Percentiles rank a stretch among this genome's conserved stretches.
Evolutionary conservation across 2,888 invertebrate genomes (phyloP).

Genomic region (Arrhopalites spinosus): DNA sequence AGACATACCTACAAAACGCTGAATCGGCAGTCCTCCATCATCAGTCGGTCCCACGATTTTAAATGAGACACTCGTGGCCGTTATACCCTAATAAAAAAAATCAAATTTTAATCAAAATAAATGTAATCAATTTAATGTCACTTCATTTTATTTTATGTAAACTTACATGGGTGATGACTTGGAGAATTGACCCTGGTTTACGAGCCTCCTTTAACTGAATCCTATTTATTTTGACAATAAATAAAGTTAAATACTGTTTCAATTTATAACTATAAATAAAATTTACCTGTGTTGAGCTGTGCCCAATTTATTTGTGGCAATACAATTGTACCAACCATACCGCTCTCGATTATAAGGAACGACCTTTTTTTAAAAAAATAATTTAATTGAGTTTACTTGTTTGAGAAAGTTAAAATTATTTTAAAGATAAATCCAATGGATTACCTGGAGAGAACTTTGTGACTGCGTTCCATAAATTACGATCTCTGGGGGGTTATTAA

Average conservation of each 20-base stretch:
- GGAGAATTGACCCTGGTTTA: constrained; percentile 69
- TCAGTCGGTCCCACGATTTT: constrained; percentile 75
- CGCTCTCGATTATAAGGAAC: constrained; percentile 69
- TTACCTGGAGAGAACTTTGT: constrained; percentile 67
- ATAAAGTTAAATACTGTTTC: too few relatives aligned
- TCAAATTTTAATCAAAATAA: too few relatives aligned
- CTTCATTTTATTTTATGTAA: too few relatives aligned
- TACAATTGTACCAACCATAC: constrained; percentile 79
- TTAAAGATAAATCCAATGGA: constrained; percentile 4
- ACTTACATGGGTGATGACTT: constrained; percentile 67
- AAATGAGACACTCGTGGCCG: constrained; percentile 67
- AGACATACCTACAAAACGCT: too few relatives aligned
- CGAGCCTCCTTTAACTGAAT: constrained; percentile 76
- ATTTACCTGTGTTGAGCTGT: constrained; percentile 63
- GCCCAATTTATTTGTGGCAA: constrained; percentile 76
- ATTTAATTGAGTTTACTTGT: constrained; percentile 24
- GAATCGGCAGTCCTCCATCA: constrained; percentile 75
- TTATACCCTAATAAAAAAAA: too few relatives aligned
- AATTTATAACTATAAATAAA: too few relatives aligned
- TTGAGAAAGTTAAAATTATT: neutral
- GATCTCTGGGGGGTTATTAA: constrained; percentile 63
- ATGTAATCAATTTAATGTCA: too few relatives aligned
- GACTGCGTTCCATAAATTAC: constrained; percentile 72
- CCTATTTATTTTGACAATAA: constrained; percentile 52
- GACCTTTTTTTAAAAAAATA: constrained; percentile 60